Percentiles rank a stretch among this genome's conserved stretches.
Evolutionary conservation across 1,140 invertebrate species (phyloP).

Genomic region (Cherax quadricarinatus): DNA sequence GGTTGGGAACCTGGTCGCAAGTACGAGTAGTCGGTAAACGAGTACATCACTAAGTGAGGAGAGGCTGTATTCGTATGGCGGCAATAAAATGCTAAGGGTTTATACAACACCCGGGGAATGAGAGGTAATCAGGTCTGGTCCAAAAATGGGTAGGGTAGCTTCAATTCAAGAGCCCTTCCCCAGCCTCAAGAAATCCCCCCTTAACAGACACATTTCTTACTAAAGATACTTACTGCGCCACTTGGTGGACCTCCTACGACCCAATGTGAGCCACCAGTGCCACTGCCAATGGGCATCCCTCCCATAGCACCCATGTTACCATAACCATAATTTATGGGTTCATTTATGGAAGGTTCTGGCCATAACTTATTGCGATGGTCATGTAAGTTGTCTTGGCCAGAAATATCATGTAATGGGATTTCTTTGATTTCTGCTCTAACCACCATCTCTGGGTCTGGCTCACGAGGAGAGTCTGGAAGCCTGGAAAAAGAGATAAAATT

Average conservation of each 20-base stretch:
- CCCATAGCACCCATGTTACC: neutral
- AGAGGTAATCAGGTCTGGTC: no score
- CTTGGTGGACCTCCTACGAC: constrained; percentile 41
- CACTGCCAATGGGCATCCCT: neutral
- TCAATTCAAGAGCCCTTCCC: no score
- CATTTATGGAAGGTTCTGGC: constrained; percentile 83
- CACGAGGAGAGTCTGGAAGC: constrained; percentile 90
- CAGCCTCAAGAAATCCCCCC: no score
- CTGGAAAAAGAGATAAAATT: constrained; percentile 74
- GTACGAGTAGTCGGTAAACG: no score
- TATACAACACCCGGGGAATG: no score
- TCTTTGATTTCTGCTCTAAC: constrained; percentile 84
- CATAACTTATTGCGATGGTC: constrained; percentile 86
- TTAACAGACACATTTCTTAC: no score
- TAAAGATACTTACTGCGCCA: constrained; percentile 22
- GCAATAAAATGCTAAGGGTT: no score
- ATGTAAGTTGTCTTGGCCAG: constrained; percentile 87
- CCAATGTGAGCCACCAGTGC: constrained; percentile 45
- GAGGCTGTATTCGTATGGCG: no score
- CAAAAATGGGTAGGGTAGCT: no score
- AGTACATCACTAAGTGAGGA: no score
- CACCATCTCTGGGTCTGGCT: constrained; percentile 90
- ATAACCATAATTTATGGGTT: constrained; percentile 15
- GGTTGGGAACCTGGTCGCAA: no score
- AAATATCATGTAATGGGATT: constrained; percentile 92